Conservation (phyloP, 2,797 vertebrate species). For the Sebastes melanostomus region DNA sequence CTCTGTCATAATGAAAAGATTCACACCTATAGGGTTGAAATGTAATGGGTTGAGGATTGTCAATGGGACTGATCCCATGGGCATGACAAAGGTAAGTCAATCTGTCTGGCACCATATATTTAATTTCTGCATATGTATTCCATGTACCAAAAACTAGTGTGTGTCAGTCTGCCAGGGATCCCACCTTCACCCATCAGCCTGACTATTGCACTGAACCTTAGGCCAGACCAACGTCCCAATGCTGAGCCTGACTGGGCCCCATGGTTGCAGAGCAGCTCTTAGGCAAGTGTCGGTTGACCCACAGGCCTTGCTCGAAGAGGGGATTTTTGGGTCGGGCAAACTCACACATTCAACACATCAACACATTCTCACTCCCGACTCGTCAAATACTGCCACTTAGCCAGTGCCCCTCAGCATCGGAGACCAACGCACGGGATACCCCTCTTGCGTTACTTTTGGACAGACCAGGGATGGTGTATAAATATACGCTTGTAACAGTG, state of each 20-base stretch:
- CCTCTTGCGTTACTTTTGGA: too few species aligned
- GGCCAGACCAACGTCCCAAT: background rate
- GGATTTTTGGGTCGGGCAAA: background rate
- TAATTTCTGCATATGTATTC: background rate
- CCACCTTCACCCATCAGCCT: background rate
- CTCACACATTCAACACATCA: too few species aligned
- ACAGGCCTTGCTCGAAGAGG: background rate
- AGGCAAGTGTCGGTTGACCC: too few species aligned
- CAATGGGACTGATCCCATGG: slow-evolving; percentile 10
- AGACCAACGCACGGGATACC: too few species aligned
- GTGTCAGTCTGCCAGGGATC: background rate
- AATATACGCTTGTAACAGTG: too few species aligned
- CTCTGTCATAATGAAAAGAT: slow-evolving; percentile 5
- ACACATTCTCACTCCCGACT: too few species aligned
- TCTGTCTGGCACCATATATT: background rate
- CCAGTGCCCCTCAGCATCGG: too few species aligned
- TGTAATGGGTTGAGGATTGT: background rate
- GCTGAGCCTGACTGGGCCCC: background rate
- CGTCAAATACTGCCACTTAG: too few species aligned
- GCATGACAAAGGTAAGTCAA: background rate
- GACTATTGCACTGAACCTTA: background rate
- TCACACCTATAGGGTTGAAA: background rate
- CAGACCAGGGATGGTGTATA: too few species aligned
- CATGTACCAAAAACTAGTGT: background rate
- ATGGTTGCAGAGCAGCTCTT: background rate